Percentiles rank a stretch among this genome's conserved stretches.
Evolutionary conservation across 2,113 vertebrate species (phyloP).

Genomic region (Datnioides undecimradiatus): DNA sequence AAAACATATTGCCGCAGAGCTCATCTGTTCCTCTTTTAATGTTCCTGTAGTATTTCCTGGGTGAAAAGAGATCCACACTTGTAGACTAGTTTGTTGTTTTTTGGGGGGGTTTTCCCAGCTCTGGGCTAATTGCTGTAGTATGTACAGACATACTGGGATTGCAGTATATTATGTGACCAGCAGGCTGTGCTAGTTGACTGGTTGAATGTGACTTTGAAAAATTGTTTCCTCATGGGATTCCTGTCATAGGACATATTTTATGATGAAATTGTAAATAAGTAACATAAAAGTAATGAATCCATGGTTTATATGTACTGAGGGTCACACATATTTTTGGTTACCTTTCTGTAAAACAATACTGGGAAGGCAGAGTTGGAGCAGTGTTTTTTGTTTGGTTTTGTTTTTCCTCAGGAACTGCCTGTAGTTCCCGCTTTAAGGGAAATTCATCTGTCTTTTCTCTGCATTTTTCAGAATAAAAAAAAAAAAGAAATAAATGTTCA

Average conservation of each 20-base stretch:
- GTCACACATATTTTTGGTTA: conserved; percentile 47
- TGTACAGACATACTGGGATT: conserved; percentile 28
- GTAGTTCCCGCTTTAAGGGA: conserved; percentile 58
- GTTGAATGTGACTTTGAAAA: conserved; percentile 68
- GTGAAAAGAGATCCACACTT: conserved; percentile 25
- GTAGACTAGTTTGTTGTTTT: conserved; percentile 4
- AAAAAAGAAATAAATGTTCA: conserved; percentile 72
- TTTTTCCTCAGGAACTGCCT: conserved; percentile 55
- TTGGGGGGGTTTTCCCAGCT: conserved; percentile 12
- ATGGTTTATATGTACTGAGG: conserved; percentile 53
- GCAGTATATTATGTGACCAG: conserved; percentile 68
- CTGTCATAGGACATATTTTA: conserved; percentile 54
- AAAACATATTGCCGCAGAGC: conserved; percentile 23
- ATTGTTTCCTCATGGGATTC: conserved; percentile 27
- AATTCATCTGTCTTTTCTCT: conserved; percentile 55
- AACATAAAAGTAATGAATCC: conserved; percentile 50
- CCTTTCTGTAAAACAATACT: conserved; percentile 43
- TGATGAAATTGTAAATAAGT: conserved; percentile 58
- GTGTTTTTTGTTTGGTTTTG: background rate
- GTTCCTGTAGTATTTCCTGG: conserved; percentile 49
- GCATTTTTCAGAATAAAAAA: conserved; percentile 65
- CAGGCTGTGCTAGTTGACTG: conserved; percentile 71
- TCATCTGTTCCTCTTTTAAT: conserved; percentile 43
- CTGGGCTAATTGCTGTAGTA: conserved; percentile 31
- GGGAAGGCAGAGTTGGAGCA: conserved; percentile 32